Percentiles rank a stretch among this genome's conserved stretches.
Conservation (phyloP, 2,797 vertebrate genomes). For the Acrossocheilus fasciatus region DNA sequence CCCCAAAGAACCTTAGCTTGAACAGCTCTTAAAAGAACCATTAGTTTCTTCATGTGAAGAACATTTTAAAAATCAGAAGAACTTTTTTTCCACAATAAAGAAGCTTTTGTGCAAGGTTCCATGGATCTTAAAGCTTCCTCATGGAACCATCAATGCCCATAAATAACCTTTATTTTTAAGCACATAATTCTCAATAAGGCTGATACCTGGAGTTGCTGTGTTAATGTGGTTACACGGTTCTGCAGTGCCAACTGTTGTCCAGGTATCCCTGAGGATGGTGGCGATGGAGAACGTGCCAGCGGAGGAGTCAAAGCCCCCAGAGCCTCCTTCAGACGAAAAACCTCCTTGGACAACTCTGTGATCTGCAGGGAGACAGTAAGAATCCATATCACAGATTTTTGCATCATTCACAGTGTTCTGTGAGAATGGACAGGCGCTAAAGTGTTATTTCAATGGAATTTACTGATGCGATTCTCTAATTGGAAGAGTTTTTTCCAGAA, state of each 20-base stretch:
- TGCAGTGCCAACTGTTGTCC: slow-evolving; percentile 80
- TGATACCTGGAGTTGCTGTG: slow-evolving; percentile 83
- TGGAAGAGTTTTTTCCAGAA: neutral
- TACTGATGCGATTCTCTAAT: neutral
- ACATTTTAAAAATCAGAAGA: neutral
- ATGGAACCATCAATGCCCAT: neutral
- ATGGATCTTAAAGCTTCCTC: neutral
- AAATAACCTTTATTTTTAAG: neutral
- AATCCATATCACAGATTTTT: neutral
- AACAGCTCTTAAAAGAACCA: neutral
- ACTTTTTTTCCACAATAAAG: neutral
- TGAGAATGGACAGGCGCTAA: neutral
- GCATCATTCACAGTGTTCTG: neutral
- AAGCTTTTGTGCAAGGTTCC: neutral
- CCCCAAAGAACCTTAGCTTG: neutral
- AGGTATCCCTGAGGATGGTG: slow-evolving; percentile 72
- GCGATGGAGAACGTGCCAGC: slow-evolving; percentile 68
- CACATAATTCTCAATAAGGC: neutral
- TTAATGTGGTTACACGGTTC: slow-evolving; percentile 79
- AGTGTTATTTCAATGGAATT: neutral
- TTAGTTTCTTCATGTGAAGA: neutral
- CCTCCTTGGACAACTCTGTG: slow-evolving; percentile 93
- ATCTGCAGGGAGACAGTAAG: slow-evolving; percentile 76
- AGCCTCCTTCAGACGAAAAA: slow-evolving; percentile 91
- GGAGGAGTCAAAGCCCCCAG: slow-evolving; percentile 80